Evolutionary conservation across 2,888 invertebrate species (phyloP).

Genomic region (Hermaeophaga mercurialis): DNA sequence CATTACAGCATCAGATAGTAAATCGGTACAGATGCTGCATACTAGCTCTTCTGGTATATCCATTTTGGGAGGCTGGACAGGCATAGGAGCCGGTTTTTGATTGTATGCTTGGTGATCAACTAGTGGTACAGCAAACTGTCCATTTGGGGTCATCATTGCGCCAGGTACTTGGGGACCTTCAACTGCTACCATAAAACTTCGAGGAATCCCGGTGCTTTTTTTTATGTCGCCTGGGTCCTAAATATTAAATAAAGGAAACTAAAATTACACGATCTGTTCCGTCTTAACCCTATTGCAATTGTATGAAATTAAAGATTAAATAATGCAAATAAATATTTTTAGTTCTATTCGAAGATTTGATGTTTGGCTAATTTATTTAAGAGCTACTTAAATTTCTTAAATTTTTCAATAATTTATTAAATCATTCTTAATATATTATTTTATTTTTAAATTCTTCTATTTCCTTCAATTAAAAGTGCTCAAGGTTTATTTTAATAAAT

Average conservation of each 20-base stretch:
- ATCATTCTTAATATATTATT: too few relatives aligned
- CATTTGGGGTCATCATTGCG: constrained; percentile 87
- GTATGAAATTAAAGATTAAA: too few relatives aligned
- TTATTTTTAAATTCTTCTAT: too few relatives aligned
- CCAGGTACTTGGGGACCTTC: constrained; percentile 87
- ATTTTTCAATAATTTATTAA: too few relatives aligned
- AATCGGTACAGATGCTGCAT: constrained; percentile 90
- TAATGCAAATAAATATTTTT: too few relatives aligned
- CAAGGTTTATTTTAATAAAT: too few relatives aligned
- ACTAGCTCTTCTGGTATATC: constrained; percentile 89
- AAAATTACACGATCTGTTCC: too few relatives aligned
- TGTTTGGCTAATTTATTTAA: too few relatives aligned
- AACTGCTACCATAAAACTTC: constrained; percentile 94
- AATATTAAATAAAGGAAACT: background rate
- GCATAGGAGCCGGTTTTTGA: constrained; percentile 52
- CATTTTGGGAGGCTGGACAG: constrained; percentile 66
- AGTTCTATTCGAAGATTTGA: too few relatives aligned
- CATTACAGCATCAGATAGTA: constrained; percentile 95
- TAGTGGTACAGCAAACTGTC: constrained; percentile 86
- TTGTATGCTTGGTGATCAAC: constrained; percentile 87
- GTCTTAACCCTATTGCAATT: too few relatives aligned
- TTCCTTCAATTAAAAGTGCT: too few relatives aligned
- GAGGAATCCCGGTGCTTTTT: constrained; percentile 95
- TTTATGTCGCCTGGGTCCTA: constrained; percentile 79
- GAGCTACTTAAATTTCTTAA: too few relatives aligned